A percentile compares a stretch with the other conserved stretches of the same genome.
Conservation (phyloP, 1,140 invertebrate species). For the Xylocopa sonorina region DNA sequence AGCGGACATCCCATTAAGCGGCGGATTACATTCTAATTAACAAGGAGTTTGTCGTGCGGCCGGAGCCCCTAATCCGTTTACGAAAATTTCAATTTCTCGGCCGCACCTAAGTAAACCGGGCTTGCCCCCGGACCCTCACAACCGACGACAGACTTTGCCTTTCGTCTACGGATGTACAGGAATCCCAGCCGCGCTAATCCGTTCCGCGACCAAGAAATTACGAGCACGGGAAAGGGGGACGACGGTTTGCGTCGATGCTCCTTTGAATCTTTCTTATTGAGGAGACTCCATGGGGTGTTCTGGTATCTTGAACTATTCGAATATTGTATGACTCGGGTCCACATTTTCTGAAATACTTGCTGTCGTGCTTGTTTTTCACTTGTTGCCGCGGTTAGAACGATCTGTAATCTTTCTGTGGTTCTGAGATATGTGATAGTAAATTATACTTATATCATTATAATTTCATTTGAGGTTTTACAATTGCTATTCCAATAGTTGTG, state of each 20-base stretch:
- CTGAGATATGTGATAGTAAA: no score
- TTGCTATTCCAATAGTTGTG: no score
- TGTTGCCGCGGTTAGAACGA: no score
- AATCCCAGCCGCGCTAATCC: constrained; percentile 18
- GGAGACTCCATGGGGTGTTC: no score
- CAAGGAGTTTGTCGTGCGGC: constrained; percentile 74
- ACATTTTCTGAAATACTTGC: no score
- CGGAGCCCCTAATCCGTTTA: constrained; percentile 77
- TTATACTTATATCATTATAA: no score
- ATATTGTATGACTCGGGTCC: no score
- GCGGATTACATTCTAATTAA: constrained; percentile 81
- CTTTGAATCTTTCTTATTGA: neutral
- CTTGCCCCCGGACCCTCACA: constrained; percentile 29
- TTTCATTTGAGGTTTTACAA: no score
- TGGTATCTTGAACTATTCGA: no score
- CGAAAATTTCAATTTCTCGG: constrained; percentile 81
- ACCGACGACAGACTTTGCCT: constrained; percentile 75
- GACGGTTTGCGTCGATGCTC: neutral
- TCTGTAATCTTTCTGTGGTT: no score
- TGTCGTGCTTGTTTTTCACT: no score
- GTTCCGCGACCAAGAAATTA: constrained; percentile 36
- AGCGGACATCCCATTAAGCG: constrained; percentile 70
- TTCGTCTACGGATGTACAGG: constrained; percentile 57
- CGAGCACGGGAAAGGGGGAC: neutral
- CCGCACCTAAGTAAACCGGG: constrained; percentile 78